Evolutionary conservation across 35 echinoderm and acorn worm species (phyloP), one percentile per base, ranked within the genome.

Genomic region (Ptychodera flava): DNA sequence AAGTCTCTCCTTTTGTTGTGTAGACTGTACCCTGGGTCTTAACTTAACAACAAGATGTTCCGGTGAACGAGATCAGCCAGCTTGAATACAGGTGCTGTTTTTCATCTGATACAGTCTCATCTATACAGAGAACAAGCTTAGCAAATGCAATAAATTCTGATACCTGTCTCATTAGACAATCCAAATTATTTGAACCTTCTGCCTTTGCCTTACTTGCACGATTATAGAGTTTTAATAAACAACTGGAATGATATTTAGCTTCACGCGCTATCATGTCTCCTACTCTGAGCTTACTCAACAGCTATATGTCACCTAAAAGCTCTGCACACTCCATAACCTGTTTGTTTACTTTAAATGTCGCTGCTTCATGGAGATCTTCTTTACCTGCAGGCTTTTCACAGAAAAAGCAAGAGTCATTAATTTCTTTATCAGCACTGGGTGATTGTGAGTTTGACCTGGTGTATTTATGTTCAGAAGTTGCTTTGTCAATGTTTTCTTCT

Each of bases 91-190:
- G n/a, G n/a, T n/a, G n/a, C 16, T 38, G 35, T 15, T 80, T 35
- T 36, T 77, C 28, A 89, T 89, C 81, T 29, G 80, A 29, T 28
- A 36, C 31, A 81, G 15, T 37, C 22, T 88, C 87, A 31, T 92
- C 91, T 28, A 92, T 89, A 77, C 89, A 92, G 29, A 76, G 1
- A 22, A 92, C 31, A 34, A 92, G 33, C 80, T 92, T 87, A 76
- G 91, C 91, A 31, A 92, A 34, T 27, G 91, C 87, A 79, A 92
- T 78, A 14, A 30, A 36, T 36, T 35, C 10, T 28, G n/a, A n/a
- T n/a, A n/a, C n/a, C n/a, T n/a, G n/a, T n/a, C n/a, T n/a, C n/a
- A n/a, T n/a, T n/a, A n/a, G 31, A 29, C 32, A 27, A 34, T 88
- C 76, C 15, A 15, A 28, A 38, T 84, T 36, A 16, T 2, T 15